phyloP scores from a whole-genome alignment of 1,140 invertebrate genomes.

The Dreissena rostriformis region DNA sequence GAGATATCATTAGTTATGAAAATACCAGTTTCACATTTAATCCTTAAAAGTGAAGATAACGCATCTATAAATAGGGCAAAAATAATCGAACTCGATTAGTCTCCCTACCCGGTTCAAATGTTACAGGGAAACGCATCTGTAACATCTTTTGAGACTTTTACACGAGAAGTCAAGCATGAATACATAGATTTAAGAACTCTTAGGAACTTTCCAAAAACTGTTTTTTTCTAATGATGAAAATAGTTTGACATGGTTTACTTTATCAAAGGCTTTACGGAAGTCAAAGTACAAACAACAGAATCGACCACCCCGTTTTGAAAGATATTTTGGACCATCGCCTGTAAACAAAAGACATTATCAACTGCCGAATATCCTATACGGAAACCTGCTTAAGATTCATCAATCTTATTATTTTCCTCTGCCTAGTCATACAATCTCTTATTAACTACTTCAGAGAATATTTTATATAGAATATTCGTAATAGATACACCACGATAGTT shows the following conservation, averaged over 20 bases:
- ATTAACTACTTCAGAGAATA: constrained; percentile 5
- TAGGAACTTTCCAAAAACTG: constrained; percentile 5
- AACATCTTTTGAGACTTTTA: background rate
- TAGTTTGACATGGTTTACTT: too few relatives aligned
- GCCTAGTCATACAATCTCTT: constrained; percentile 20
- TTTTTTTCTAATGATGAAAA: too few relatives aligned
- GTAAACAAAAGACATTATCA: constrained; percentile 44
- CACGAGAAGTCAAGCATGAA: constrained; percentile 4
- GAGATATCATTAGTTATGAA: too few relatives aligned
- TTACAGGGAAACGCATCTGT: too few relatives aligned
- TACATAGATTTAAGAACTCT: constrained; percentile 22
- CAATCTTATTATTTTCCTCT: constrained; percentile 15
- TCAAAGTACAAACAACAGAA: constrained; percentile 44
- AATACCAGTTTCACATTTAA: too few relatives aligned
- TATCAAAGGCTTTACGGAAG: constrained; percentile 43
- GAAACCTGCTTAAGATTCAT: constrained; percentile 42
- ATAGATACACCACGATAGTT: constrained; percentile 48
- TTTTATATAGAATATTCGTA: constrained; percentile 35
- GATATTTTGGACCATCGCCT: constrained; percentile 38
- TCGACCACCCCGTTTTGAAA: constrained; percentile 25
- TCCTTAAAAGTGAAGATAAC: too few relatives aligned
- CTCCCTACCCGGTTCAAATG: too few relatives aligned
- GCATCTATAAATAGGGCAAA: too few relatives aligned
- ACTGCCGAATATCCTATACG: constrained; percentile 17
- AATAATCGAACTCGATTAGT: too few relatives aligned